These are phyloP conservation scores for Glaucomys volans DNA, from an alignment of 2,113 vertebrate species.

Conservation along the genomic window DNA sequence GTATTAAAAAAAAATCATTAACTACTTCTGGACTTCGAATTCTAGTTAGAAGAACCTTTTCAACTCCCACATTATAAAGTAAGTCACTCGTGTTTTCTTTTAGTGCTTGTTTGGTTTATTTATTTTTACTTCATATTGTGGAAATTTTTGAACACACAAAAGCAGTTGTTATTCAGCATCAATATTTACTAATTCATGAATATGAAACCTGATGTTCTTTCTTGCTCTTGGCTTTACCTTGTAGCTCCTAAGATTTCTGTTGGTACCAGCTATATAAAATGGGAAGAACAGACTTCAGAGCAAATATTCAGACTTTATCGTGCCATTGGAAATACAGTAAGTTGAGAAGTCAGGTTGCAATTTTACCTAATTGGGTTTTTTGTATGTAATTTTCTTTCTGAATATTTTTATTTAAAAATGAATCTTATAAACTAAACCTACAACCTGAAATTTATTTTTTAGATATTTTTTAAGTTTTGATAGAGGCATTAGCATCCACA, in stretches of 20 bases:
- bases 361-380: not conserved
- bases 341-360: conserved; percentile 42
- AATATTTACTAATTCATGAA: not conserved
- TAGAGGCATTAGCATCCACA: not conserved
- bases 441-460: not conserved
- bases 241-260: conserved; percentile 94
- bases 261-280: conserved; percentile 92
- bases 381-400: conserved; percentile 44
- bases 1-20: not conserved
- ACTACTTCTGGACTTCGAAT: conserved; percentile 11
- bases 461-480: conserved; percentile 35
- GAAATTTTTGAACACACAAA: not conserved
- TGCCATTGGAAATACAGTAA: conserved; percentile 93
- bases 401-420: conserved; percentile 54
- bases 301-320: conserved; percentile 90
- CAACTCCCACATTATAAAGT: not conserved
- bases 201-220: not conserved
- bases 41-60: not conserved
- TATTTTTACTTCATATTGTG: conserved; percentile 37
- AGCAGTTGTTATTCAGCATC: not conserved
- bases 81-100: not conserved
- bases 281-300: conserved; percentile 95
- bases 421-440: conserved; percentile 18
- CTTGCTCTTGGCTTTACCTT: conserved; percentile 42
- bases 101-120: not conserved